These are phyloP conservation scores for Aphyosemion australe DNA, from an alignment of 2,113 vertebrate species.

Conservation along the genomic window DNA sequence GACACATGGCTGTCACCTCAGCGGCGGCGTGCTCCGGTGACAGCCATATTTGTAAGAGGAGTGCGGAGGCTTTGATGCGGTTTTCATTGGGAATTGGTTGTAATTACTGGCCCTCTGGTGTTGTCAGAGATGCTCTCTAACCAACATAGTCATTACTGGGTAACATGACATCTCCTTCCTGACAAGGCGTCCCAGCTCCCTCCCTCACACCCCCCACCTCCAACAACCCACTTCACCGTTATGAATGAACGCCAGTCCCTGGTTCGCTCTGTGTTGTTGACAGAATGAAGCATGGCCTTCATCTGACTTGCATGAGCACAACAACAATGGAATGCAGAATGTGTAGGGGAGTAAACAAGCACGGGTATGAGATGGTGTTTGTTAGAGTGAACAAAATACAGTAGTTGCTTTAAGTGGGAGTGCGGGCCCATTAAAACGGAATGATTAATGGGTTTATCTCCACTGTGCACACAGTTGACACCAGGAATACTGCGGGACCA, in stretches of 20 bases:
- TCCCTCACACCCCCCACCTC: background rate
- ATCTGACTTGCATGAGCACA: conserved; percentile 77
- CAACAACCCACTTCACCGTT: conserved; percentile 42
- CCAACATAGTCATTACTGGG: conserved; percentile 79
- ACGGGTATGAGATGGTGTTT: conserved; percentile 44
- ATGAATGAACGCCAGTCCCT: conserved; percentile 68
- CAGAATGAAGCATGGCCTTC: conserved; percentile 76
- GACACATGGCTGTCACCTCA: conserved; percentile 68
- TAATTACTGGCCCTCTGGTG: conserved; percentile 80
- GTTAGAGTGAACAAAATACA: conserved; percentile 54
- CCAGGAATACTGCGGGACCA: conserved; percentile 40
- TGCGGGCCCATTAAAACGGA: conserved; percentile 63
- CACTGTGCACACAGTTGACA: conserved; percentile 49
- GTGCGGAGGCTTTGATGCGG: conserved; percentile 63
- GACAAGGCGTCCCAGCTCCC: conserved; percentile 53
- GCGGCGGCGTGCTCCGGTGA: conserved; percentile 54
- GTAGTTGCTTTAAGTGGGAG: conserved; percentile 56
- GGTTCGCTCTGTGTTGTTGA: conserved; percentile 43
- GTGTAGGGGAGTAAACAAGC: conserved; percentile 57
- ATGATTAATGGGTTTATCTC: conserved; percentile 74
- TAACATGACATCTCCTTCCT: conserved; percentile 77
- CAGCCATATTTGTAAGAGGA: conserved; percentile 61
- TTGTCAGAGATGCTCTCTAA: conserved; percentile 77
- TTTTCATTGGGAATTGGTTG: conserved; percentile 71
- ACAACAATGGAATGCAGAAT: conserved; percentile 62